A percentile compares a stretch with the other conserved stretches of the same genome.
Conservation (phyloP, 2,797 vertebrate species). For the Lophius americanus region DNA sequence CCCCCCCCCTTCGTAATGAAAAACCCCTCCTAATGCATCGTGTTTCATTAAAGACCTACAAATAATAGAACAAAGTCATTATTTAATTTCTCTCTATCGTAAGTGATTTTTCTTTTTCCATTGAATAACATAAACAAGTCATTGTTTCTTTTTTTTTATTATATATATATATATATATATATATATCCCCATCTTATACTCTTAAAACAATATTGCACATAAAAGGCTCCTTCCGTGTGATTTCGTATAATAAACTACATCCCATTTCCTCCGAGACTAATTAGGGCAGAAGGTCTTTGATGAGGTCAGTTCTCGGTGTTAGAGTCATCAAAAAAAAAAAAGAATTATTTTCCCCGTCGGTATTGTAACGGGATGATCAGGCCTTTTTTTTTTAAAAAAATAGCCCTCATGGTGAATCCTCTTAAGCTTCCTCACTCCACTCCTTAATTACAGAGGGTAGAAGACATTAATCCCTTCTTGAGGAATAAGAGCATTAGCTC, state of each 20-base stretch:
- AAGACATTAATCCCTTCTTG: slow-evolving; percentile 73
- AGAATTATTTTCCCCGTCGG: slow-evolving; percentile 26
- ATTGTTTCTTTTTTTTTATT: no score
- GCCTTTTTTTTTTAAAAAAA: slow-evolving; percentile 54
- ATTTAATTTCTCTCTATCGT: no score
- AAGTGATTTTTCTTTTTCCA: no score
- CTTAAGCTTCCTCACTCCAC: slow-evolving; percentile 58
- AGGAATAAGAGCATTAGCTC: slow-evolving; percentile 68
- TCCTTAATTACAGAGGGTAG: slow-evolving; percentile 74
- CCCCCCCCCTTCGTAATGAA: no score
- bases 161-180: no score
- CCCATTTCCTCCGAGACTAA: slow-evolving; percentile 8
- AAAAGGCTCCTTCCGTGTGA: not conserved
- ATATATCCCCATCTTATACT: no score
- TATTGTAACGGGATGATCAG: slow-evolving; percentile 39
- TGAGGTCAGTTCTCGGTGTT: slow-evolving; percentile 27
- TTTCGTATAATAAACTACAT: slow-evolving; percentile 8
- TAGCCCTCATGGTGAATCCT: slow-evolving; percentile 64
- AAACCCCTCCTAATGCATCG: no score
- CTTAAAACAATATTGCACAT: not conserved
- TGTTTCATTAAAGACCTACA: no score
- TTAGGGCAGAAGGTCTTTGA: slow-evolving; percentile 27
- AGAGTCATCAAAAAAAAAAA: slow-evolving; percentile 33
- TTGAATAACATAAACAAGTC: no score
- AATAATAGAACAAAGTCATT: no score